Percentiles rank a stretch among this genome's conserved stretches.
Evolutionary conservation across 2,888 invertebrate species (phyloP).

Genomic region (Sphecodes monilicornis): DNA sequence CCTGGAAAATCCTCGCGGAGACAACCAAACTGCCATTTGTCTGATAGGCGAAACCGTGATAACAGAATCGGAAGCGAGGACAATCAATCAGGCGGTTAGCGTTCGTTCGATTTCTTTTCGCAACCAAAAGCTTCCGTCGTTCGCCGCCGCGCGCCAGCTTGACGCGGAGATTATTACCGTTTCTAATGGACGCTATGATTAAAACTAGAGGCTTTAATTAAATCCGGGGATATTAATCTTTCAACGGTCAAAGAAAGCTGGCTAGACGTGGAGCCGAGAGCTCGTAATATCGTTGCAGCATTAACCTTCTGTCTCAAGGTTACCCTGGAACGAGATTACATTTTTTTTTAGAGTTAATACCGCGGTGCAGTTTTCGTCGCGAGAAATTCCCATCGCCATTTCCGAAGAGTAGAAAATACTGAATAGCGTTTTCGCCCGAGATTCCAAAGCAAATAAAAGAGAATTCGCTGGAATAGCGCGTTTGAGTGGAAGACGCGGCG

Average conservation of each 20-base stretch:
- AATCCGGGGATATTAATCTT: slow-evolving; percentile 59
- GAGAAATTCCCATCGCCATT: background rate
- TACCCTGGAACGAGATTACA: slow-evolving; percentile 16
- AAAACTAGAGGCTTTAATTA: slow-evolving; percentile 58
- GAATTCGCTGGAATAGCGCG: background rate
- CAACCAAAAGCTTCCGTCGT: slow-evolving; percentile 41
- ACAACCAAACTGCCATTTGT: background rate
- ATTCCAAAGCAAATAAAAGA: background rate
- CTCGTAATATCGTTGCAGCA: slow-evolving; percentile 23
- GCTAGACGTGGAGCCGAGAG: slow-evolving; percentile 3
- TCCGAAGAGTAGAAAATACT: background rate
- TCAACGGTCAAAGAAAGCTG: slow-evolving; percentile 52
- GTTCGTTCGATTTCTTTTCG: slow-evolving; percentile 48
- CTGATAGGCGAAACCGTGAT: background rate
- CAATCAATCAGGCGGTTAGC: slow-evolving; percentile 56
- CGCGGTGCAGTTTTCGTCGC: background rate
- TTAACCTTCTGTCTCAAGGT: slow-evolving; percentile 24
- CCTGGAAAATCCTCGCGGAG: background rate
- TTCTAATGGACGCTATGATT: slow-evolving; percentile 60
- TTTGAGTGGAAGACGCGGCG: slow-evolving; percentile 10
- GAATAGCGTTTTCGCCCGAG: background rate
- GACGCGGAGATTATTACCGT: slow-evolving; percentile 50
- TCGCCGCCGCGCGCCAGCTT: slow-evolving; percentile 30
- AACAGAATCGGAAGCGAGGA: slow-evolving; percentile 22
- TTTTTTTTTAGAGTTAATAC: background rate